Conservation (phyloP, 2,888 invertebrate genomes). For the Cataglyphis livida region DNA sequence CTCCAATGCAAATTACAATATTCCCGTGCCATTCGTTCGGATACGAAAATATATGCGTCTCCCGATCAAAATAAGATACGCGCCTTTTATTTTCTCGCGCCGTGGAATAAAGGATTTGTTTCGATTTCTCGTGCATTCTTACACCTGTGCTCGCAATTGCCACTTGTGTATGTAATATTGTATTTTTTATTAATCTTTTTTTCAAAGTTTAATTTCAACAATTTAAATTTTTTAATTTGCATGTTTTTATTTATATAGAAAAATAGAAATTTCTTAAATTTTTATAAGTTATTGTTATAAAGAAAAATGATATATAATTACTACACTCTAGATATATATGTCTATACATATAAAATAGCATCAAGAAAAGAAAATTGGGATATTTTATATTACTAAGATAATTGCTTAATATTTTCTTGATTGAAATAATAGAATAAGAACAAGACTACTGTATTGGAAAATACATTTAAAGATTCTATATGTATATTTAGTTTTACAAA, state of each 20-base stretch:
- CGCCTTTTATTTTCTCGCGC: slow-evolving; percentile 32
- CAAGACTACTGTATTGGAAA: background rate
- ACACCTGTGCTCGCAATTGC: slow-evolving; percentile 24
- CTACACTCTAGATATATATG: background rate
- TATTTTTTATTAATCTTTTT: background rate
- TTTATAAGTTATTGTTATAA: background rate
- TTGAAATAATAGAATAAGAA: background rate
- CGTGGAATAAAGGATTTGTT: slow-evolving; percentile 8
- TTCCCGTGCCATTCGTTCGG: slow-evolving; percentile 82
- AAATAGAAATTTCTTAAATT: background rate
- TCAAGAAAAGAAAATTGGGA: background rate
- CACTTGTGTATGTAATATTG: background rate
- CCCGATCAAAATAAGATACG: slow-evolving; percentile 81
- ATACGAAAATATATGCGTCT: slow-evolving; percentile 84
- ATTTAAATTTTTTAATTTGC: background rate
- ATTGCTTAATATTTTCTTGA: background rate
- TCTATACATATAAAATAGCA: background rate
- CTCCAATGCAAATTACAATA: slow-evolving; percentile 85
- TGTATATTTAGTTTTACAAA: background rate
- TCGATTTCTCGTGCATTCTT: slow-evolving; percentile 28
- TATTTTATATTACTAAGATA: background rate
- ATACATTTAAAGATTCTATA: slow-evolving; percentile 6
- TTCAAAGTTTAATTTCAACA: background rate
- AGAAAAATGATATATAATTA: background rate
- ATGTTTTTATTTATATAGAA: background rate